Evolutionary conservation across 2,888 invertebrate species (phyloP).

Genomic region (Synanthedon formicaeformis): DNA sequence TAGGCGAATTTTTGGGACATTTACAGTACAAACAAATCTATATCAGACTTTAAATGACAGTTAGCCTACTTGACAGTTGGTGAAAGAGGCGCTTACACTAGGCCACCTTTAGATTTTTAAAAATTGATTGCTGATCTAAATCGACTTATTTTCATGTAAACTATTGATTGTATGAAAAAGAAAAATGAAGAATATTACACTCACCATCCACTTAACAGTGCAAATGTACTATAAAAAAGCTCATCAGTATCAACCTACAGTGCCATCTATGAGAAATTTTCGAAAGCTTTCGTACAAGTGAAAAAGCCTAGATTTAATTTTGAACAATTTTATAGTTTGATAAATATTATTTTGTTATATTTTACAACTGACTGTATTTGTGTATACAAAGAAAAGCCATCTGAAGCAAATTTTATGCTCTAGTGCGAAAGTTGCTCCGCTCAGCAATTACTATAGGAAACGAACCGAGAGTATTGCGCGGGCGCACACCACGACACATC

Average conservation of each 20-base stretch:
- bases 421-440: constrained; percentile 37
- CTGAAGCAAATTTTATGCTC: constrained; percentile 39
- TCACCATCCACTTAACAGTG: too few species aligned
- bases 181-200: too few species aligned
- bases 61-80: too few species aligned
- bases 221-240: too few species aligned
- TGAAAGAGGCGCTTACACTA: too few species aligned
- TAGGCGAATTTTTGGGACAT: too few species aligned
- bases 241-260: constrained; percentile 8
- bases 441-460: constrained; percentile 37
- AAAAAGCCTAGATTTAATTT: background rate
- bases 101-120: too few species aligned
- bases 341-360: background rate
- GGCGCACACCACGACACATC: constrained; percentile 7
- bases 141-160: too few species aligned
- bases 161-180: too few species aligned
- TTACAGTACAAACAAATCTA: too few species aligned
- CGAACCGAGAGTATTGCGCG: constrained; percentile 29
- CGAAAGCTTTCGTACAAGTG: background rate
- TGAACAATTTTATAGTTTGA: background rate
- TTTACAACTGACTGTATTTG: constrained; percentile 29
- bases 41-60: too few species aligned
- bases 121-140: too few species aligned
- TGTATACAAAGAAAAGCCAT: constrained; percentile 11
- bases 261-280: constrained; percentile 23